A percentile compares a stretch with the other conserved stretches of the same genome.
These are phyloP conservation scores for Aphelinus atriplicis DNA, from an alignment of 1,140 invertebrate species.

Conservation along the genomic window DNA sequence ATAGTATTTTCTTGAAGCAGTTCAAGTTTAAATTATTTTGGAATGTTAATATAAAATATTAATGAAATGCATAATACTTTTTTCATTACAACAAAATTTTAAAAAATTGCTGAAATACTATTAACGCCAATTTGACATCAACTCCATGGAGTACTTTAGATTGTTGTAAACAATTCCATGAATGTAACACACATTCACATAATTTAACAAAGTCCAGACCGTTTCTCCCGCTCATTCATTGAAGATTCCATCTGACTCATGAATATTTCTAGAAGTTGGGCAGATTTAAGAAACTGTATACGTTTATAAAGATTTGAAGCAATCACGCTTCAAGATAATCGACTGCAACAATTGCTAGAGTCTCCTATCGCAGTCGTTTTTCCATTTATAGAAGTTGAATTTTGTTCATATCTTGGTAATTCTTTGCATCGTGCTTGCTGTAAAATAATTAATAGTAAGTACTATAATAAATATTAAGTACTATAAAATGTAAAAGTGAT, in stretches of 20 bases:
- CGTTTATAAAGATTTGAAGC: constrained; percentile 18
- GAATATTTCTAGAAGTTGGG: constrained; percentile 24
- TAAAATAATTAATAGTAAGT: constrained; percentile 48
- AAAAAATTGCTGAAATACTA: constrained; percentile 9
- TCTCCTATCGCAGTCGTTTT: constrained; percentile 76
- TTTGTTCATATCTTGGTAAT: constrained; percentile 78
- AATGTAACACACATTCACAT: constrained; percentile 41
- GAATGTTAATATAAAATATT: no score
- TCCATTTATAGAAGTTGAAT: constrained; percentile 76
- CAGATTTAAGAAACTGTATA: constrained; percentile 11
- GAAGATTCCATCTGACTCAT: constrained; percentile 25
- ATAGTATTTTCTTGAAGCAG: no score
- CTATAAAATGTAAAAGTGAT: no score
- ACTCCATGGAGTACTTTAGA: not conserved
- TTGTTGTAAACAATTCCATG: not conserved
- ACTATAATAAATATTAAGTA: not conserved
- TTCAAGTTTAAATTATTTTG: no score
- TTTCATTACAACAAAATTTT: not conserved
- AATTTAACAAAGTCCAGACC: constrained; percentile 19
- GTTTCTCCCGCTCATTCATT: constrained; percentile 21
- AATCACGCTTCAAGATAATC: constrained; percentile 56
- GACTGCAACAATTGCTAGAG: constrained; percentile 70
- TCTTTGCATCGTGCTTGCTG: constrained; percentile 83
- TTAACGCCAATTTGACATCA: constrained; percentile 13
- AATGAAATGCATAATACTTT: no score